Base-by-base conservation (phyloP, 2,797 vertebrate genomes). In the Meriones psammophilus region DNA sequence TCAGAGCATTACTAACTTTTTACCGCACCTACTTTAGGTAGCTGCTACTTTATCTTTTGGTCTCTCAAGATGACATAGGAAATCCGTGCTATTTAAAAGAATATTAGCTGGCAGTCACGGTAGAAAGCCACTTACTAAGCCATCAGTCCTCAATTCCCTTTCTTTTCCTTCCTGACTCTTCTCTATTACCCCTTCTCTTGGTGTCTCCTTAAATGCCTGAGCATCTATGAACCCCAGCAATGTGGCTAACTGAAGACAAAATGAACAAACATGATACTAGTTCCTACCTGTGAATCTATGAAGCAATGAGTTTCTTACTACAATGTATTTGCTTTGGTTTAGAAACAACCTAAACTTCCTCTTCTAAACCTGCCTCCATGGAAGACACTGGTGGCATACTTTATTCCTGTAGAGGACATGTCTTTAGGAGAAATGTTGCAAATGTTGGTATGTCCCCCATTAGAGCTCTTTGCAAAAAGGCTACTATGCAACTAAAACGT, bases 381-480 rank as follows among this genome's bases (percentile, higher is more conserved):
- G n/a, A 91, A 39, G 24, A 78, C 15, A 22, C 7, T 84, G 36
- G 76, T 89, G 33, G 46, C 60, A 92, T 95, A 20, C 5, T 83
- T 68, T 24, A 50, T 58, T 18, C 17, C 24, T 92, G 50, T 66
- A 24, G 30, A 77, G 26, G 0, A 9, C 14, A 3, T 79, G 9
- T 90, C 62, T 8, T 80, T 20, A 85, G 24, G 73, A 86, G 14
- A 83, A 69, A 24, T 1, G 15, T 64, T 62, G 39, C 20, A 46
- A 28, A 84, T 33, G 9, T 66, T 12, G 39, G 28, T 60, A 28
- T 64, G 14, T 17, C 26, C 30, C 33, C 68, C 24, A 64, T 86
- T 93, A 78, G 74, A 92, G n/a, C 5, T 95, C 4, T 95, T 79
- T 68, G 15, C 6, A 62, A 94, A 39, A 18, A 94, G 95, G 68